Conservation (phyloP, 92 coral and sea anemone genomes). For the Umimayanthus kanabou region DNA sequence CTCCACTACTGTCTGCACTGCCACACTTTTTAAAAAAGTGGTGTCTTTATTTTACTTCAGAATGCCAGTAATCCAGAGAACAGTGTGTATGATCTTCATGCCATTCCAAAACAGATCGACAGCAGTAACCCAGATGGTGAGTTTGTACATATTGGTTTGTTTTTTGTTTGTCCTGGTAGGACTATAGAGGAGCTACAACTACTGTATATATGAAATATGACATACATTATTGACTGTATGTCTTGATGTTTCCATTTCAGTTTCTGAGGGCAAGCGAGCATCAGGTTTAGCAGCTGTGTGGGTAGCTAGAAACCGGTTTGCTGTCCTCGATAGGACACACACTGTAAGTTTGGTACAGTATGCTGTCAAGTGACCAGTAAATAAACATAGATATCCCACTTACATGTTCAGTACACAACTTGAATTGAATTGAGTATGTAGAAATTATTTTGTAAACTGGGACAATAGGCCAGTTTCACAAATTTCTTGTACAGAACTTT, state of each 20-base stretch:
- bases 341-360: slow-evolving; percentile 51
- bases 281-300: slow-evolving; percentile 94
- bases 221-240: neutral
- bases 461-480: no score
- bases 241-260: slow-evolving; percentile 40
- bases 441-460: no score
- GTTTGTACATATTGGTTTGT: neutral
- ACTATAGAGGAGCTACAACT: neutral
- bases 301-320: slow-evolving; percentile 99
- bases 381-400: no score
- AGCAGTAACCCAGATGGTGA: slow-evolving; percentile 98
- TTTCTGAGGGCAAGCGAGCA: slow-evolving; percentile 97
- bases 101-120: slow-evolving; percentile 92
- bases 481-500: no score
- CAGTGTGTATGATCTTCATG: slow-evolving; percentile 99
- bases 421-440: no score
- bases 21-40: neutral
- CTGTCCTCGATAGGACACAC: slow-evolving; percentile 93
- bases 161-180: neutral
- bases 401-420: no score
- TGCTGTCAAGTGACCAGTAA: neutral
- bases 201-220: neutral
- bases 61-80: slow-evolving; percentile 91
- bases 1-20: neutral
- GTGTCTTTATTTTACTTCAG: slow-evolving; percentile 31